Percentiles rank a stretch among this genome's conserved stretches.
Conservation (phyloP, 2,888 invertebrate species). For the Suillia variegata region DNA sequence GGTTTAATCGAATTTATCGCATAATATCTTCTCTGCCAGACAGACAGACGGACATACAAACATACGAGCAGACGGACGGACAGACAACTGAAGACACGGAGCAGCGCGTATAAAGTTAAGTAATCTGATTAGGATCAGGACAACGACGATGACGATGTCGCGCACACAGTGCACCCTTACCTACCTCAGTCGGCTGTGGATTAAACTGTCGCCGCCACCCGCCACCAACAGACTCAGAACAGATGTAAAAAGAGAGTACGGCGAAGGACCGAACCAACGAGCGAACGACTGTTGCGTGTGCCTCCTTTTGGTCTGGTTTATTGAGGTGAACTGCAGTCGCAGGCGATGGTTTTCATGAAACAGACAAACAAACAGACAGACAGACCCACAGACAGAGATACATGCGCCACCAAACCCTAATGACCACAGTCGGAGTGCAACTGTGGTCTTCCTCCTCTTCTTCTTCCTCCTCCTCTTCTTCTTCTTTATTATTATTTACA, state of each 20-base stretch:
- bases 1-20: slow-evolving; percentile 56
- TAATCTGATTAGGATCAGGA: slow-evolving; percentile 55
- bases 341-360: no score
- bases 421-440: slow-evolving; percentile 12
- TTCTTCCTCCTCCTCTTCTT: slow-evolving; percentile 22
- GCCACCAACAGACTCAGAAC: slow-evolving; percentile 24
- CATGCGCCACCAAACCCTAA: background rate
- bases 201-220: slow-evolving; percentile 24
- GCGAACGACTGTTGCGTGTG: background rate
- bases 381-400: no score
- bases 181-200: slow-evolving; percentile 31
- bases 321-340: no score
- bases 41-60: no score
- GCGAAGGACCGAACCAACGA: no score
- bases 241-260: slow-evolving; percentile 20
- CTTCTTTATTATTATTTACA: slow-evolving; percentile 58
- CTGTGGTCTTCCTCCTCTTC: slow-evolving; percentile 22
- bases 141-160: background rate
- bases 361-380: no score
- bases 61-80: no score
- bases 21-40: slow-evolving; percentile 55
- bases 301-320: background rate
- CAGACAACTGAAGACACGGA: slow-evolving; percentile 38
- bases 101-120: slow-evolving; percentile 49
- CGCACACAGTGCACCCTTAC: slow-evolving; percentile 15